These are phyloP conservation scores for Poeciliopsis retropinna DNA, from an alignment of 2,113 vertebrate genomes.

Conservation along the genomic window DNA sequence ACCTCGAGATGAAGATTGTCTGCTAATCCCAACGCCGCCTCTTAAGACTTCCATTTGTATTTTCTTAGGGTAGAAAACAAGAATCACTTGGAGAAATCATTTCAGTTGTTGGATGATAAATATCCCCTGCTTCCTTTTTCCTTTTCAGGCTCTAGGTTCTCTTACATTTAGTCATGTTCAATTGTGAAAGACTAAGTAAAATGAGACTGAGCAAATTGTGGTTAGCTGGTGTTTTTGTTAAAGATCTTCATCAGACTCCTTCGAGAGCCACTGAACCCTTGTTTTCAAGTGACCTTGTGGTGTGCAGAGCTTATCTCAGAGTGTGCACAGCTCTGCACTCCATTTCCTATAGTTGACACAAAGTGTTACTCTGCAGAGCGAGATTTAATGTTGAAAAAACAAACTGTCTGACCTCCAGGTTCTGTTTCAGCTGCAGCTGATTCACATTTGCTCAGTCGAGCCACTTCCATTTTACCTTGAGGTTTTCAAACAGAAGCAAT, in stretches of 20 bases:
- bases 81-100: conserved; percentile 14
- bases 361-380: conserved; percentile 9
- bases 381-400: conserved; percentile 36
- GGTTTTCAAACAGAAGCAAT: conserved; percentile 38
- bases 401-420: conserved; percentile 41
- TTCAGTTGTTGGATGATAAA: conserved; percentile 16
- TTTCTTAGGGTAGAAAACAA: neutral
- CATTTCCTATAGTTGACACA: conserved; percentile 42
- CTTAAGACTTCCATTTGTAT: neutral
- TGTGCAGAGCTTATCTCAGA: conserved; percentile 40
- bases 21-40: conserved; percentile 1
- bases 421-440: conserved; percentile 44
- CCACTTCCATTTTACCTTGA: conserved; percentile 41
- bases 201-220: conserved; percentile 45
- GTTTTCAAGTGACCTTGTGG: conserved; percentile 38
- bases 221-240: conserved; percentile 43
- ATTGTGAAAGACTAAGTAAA: conserved; percentile 31
- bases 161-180: conserved; percentile 22
- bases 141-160: conserved; percentile 26
- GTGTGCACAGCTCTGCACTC: conserved; percentile 29
- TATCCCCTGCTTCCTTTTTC: conserved; percentile 28
- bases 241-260: conserved; percentile 40
- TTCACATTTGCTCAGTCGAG: conserved; percentile 43
- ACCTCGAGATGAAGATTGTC: conserved; percentile 44
- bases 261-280: conserved; percentile 21